phyloP scores from a whole-genome alignment of 2,888 invertebrate species.

The Hylaea fasciaria region DNA sequence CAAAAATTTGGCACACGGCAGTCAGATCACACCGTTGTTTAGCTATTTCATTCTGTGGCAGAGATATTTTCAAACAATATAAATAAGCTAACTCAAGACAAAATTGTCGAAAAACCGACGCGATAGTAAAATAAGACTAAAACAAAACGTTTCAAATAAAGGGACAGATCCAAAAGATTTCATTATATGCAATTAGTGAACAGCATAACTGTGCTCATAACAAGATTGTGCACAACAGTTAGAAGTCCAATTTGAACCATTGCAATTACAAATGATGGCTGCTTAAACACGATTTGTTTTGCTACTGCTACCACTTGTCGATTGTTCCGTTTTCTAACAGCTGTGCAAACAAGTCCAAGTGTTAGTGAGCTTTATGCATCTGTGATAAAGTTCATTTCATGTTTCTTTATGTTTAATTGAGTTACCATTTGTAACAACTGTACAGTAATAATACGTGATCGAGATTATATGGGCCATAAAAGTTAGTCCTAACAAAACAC shows the following conservation, averaged over 20 bases:
- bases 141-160: too few species aligned
- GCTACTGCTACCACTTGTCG: constrained; percentile 27
- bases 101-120: too few species aligned
- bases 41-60: too few species aligned
- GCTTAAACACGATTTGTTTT: constrained; percentile 30
- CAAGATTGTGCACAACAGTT: not conserved
- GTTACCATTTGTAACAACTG: constrained; percentile 6
- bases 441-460: constrained; percentile 14
- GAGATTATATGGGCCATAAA: not conserved
- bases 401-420: not conserved
- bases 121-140: too few species aligned
- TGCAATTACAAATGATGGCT: constrained; percentile 13
- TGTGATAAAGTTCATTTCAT: constrained; percentile 13
- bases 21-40: too few species aligned
- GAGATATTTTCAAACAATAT: too few species aligned
- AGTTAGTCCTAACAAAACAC: too few species aligned
- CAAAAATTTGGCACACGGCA: too few species aligned
- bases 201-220: not conserved
- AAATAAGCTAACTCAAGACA: too few species aligned
- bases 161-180: too few species aligned
- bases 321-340: constrained; percentile 16
- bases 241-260: not conserved
- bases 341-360: constrained; percentile 7
- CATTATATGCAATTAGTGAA: too few species aligned
- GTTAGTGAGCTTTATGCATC: constrained; percentile 2